Evolutionary conservation across 1,140 invertebrate species (phyloP).

Genomic region (Nymphalis io): DNA sequence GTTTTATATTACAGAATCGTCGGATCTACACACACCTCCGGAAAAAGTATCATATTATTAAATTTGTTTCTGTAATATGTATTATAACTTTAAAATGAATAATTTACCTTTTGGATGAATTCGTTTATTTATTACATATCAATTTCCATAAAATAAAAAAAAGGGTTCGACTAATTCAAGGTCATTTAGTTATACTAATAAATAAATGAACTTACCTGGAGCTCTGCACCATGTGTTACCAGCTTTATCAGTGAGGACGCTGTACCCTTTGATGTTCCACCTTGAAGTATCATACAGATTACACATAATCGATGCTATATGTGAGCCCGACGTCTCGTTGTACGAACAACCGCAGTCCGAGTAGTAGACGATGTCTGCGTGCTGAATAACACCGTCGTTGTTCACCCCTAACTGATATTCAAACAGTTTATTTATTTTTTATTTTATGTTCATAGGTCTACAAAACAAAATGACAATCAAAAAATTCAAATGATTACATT

Average conservation of each 20-base stretch:
- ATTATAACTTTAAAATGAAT: no score
- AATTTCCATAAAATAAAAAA: no score
- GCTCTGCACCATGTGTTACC: constrained; percentile 83
- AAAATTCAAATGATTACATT: no score
- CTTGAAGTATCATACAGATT: constrained; percentile 82
- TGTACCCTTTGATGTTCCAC: constrained; percentile 82
- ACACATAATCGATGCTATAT: constrained; percentile 57
- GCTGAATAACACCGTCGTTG: constrained; percentile 84
- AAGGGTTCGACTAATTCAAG: background rate
- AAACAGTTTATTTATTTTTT: background rate
- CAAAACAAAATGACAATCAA: no score
- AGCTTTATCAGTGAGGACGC: constrained; percentile 84
- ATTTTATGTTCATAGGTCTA: no score
- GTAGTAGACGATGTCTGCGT: constrained; percentile 82
- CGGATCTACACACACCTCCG: no score
- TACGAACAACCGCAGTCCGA: constrained; percentile 82
- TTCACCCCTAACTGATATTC: constrained; percentile 82
- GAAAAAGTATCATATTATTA: no score
- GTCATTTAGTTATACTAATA: background rate
- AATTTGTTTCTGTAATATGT: no score
- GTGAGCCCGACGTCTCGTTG: constrained; percentile 80
- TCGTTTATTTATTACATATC: no score
- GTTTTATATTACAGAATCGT: no score
- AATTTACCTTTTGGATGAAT: no score
- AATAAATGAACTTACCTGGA: constrained; percentile 78